Evolutionary conservation across 2,888 invertebrate genomes (phyloP).

Genomic region (Pammene fasciana): DNA sequence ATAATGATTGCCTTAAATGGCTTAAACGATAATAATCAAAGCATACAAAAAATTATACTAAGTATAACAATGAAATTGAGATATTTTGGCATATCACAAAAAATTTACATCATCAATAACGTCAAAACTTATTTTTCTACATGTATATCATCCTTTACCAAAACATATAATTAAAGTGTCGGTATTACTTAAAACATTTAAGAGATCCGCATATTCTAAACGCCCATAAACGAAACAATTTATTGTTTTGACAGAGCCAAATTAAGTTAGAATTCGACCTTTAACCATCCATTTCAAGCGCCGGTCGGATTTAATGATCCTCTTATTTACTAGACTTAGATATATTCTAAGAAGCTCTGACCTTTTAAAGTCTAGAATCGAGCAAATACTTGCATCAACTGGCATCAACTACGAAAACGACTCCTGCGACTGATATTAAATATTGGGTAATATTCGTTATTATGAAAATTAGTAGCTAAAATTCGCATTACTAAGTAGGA

Average conservation of each 20-base stretch:
- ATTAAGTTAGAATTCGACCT: constrained; percentile 22
- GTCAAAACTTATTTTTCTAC: constrained; percentile 24
- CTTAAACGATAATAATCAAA: too few species aligned
- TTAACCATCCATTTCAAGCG: constrained; percentile 11
- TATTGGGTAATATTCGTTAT: constrained; percentile 23
- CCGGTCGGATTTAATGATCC: constrained; percentile 10
- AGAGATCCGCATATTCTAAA: constrained; percentile 25
- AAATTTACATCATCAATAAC: constrained; percentile 11
- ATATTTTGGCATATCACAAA: too few species aligned
- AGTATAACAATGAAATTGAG: too few species aligned
- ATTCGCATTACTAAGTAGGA: constrained; percentile 19
- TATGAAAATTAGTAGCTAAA: constrained; percentile 6
- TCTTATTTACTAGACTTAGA: constrained; percentile 28
- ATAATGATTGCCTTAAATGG: too few species aligned
- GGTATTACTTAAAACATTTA: constrained; percentile 31
- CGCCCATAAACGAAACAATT: constrained; percentile 34
- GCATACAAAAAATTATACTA: too few species aligned
- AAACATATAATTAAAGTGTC: constrained; percentile 32
- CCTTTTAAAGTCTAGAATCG: constrained; percentile 31
- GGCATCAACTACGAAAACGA: constrained; percentile 18
- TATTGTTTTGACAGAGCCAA: constrained; percentile 33
- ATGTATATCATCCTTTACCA: constrained; percentile 18
- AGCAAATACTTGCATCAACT: constrained; percentile 29
- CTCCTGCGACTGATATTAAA: constrained; percentile 29
- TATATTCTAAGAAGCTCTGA: constrained; percentile 37